Percentiles rank a stretch among this genome's conserved stretches.
These are phyloP conservation scores for Ormyrus thymus DNA, from an alignment of 2,888 invertebrate species.

Conservation along the genomic window DNA sequence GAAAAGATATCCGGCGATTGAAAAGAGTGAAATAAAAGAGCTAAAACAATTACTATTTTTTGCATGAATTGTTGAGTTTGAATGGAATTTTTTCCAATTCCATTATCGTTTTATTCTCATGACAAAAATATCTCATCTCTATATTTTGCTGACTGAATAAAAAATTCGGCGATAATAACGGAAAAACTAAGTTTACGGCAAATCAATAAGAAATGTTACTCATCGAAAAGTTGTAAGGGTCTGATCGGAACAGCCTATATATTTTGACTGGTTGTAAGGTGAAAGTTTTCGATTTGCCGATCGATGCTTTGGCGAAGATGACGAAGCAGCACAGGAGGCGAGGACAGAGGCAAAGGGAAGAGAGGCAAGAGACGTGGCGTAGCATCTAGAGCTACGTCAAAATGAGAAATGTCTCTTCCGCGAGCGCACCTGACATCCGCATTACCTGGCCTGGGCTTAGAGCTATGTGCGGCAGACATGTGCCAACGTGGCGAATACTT, in stretches of 20 bases:
- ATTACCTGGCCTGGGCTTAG: constrained; percentile 40
- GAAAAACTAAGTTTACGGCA: not conserved
- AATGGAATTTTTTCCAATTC: too few species aligned
- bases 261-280: constrained; percentile 3
- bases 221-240: constrained; percentile 19
- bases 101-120: too few species aligned
- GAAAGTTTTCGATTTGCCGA: constrained; percentile 18
- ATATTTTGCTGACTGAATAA: too few species aligned
- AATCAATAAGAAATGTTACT: constrained; percentile 37
- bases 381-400: constrained; percentile 15
- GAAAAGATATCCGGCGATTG: too few species aligned
- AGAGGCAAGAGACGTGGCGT: too few species aligned
- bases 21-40: too few species aligned
- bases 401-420: constrained; percentile 45
- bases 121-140: too few species aligned
- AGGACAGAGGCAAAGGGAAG: not conserved
- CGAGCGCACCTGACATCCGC: constrained; percentile 45
- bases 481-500: constrained; percentile 38
- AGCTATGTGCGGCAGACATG: constrained; percentile 36
- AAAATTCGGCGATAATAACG: too few species aligned
- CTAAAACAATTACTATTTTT: too few species aligned
- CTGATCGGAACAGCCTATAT: not conserved
- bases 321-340: not conserved
- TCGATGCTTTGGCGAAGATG: not conserved
- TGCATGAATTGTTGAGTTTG: too few species aligned